Base-by-base conservation (phyloP, 2,888 invertebrate genomes). In the Achlya flavicornis region DNA sequence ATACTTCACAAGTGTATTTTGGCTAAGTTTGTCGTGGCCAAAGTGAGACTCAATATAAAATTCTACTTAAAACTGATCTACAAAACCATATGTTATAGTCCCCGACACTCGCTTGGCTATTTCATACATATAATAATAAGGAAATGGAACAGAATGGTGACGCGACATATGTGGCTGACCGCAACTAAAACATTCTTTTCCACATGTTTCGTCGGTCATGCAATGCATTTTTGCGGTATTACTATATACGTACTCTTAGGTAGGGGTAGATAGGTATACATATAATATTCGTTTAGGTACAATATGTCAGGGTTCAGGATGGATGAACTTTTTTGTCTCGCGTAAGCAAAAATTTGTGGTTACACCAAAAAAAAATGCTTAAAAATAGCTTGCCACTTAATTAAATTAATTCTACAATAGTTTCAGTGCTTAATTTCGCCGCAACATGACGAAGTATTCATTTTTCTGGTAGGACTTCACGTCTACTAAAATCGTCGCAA, bases 151-250 rank as follows among this genome's bases (percentile, higher is more conserved):
- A 53, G 19, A 16, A 53, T 19, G 53, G 19, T 10, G 53, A 53
- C 53, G 46, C 46, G 46, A n/a, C 46, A 46, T 46, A 53, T 53
- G 53, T 10, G 60, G 43, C 60, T 19, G 26, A 33, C 60, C 16
- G 26, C 41, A 26, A 60, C 60, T 41, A 60, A 59, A 16, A n/a
- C 14, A 41, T 60, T 60, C 19, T n/a, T 41, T 26, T 16, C 7
- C 32, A n/a, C 60, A 43, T 59, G 38, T 58, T 32, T 38, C 12
- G 60, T 43, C 41, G 19, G 41, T 19, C 60, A 60, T 41, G 60
- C 60, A 60, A 16, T 26, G 26, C 41, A 41, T 41, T 43, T 60
- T 60, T 43, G 35, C 14, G 35, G 16, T 19, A 41, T 41, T 41
- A 10, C 38, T 7, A 16, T 4, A 59, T n/a, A 38, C 8, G 10